phyloP scores from a whole-genome alignment of 2,888 invertebrate genomes.

The Microplitis manilae region DNA sequence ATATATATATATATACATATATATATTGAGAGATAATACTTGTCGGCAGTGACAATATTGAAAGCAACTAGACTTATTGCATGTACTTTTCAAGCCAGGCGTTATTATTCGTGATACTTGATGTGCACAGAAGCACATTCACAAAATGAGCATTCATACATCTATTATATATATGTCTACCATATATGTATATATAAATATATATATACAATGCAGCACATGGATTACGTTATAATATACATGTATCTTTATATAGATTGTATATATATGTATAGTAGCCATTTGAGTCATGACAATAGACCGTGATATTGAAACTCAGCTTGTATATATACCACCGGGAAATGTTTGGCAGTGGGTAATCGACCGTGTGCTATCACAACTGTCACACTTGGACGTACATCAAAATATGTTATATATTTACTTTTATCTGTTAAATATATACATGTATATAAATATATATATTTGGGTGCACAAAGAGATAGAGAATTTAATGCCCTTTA shows the following conservation, averaged over 20 bases:
- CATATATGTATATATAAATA: too few species aligned
- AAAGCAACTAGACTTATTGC: slow-evolving; percentile 5
- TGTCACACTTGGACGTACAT: slow-evolving; percentile 9
- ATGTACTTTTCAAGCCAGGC: not conserved
- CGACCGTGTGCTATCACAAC: slow-evolving; percentile 10
- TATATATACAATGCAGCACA: not conserved
- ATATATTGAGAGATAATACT: not conserved
- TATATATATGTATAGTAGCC: not conserved
- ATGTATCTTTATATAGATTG: not conserved
- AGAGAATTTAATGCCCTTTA: too few species aligned
- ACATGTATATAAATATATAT: not conserved
- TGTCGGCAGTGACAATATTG: not conserved
- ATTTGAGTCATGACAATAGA: slow-evolving; percentile 24
- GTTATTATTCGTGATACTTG: slow-evolving; percentile 28
- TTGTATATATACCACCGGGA: slow-evolving; percentile 24
- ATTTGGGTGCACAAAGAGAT: too few species aligned
- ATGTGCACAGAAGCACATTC: not conserved
- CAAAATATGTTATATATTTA: not conserved
- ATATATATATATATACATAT: too few species aligned
- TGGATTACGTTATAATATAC: not conserved
- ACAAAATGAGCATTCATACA: not conserved
- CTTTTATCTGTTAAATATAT: not conserved
- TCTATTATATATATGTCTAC: not conserved
- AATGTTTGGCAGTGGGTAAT: slow-evolving; percentile 26
- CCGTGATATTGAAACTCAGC: slow-evolving; percentile 27